These are phyloP conservation scores for Pygocentrus nattereri DNA, from an alignment of 2,797 vertebrate species.

Conservation along the genomic window DNA sequence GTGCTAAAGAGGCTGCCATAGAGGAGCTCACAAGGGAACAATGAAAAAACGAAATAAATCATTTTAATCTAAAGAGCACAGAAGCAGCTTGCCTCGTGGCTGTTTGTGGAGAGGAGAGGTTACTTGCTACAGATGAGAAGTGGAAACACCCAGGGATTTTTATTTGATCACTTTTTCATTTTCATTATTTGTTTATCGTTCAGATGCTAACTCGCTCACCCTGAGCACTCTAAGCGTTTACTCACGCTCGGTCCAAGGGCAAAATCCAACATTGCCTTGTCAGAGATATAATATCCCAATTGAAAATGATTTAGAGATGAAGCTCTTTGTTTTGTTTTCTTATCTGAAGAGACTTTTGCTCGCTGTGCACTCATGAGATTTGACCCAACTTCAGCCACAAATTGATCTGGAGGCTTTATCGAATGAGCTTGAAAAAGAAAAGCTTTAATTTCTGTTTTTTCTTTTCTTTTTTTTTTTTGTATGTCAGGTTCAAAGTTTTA, in stretches of 20 bases:
- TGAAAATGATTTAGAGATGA: constrained; percentile 57
- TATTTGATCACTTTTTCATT: constrained; percentile 61
- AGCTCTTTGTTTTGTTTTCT: constrained; percentile 48
- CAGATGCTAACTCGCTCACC: constrained; percentile 60
- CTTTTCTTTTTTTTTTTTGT: too few relatives aligned
- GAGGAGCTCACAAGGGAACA: constrained; percentile 47
- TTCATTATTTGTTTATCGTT: constrained; percentile 64
- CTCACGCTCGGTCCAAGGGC: constrained; percentile 55
- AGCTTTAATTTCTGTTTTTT: too few relatives aligned
- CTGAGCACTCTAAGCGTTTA: constrained; percentile 29
- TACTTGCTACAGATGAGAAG: constrained; percentile 57
- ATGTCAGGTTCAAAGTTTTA: too few relatives aligned
- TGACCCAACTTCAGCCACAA: not conserved
- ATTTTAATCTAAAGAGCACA: constrained; percentile 61
- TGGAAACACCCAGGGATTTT: constrained; percentile 47
- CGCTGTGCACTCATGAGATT: not conserved
- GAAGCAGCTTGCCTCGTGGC: constrained; percentile 57
- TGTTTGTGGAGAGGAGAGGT: constrained; percentile 54
- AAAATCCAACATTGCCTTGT: constrained; percentile 48
- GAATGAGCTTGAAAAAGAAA: too few relatives aligned
- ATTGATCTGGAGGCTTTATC: not conserved
- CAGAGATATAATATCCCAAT: constrained; percentile 56
- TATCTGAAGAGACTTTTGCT: constrained; percentile 34
- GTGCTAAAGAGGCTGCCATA: constrained; percentile 49
- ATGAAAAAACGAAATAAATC: constrained; percentile 59